Percentiles rank a stretch among this genome's conserved stretches.
Conservation (phyloP, 2,113 vertebrate species). For the Shinisaurus crocodilurus region DNA sequence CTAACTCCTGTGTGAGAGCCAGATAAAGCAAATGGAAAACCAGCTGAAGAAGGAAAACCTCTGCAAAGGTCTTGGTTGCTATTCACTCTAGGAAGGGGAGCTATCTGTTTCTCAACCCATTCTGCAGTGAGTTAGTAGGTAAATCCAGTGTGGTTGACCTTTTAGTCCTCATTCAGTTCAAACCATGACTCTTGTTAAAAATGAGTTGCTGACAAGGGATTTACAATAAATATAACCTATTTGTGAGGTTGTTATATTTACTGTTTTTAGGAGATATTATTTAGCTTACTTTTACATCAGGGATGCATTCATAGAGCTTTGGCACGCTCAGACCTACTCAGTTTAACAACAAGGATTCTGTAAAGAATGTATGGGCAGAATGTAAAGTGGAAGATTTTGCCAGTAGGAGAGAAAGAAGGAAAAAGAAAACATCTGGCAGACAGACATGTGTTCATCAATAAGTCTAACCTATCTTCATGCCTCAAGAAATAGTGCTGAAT, state of each 20-base stretch:
- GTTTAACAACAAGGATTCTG: not conserved
- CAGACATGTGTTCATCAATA: not conserved
- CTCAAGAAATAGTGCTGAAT: conserved; percentile 15
- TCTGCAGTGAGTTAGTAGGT: not conserved
- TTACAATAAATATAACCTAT: not conserved
- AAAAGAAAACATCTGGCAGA: not conserved
- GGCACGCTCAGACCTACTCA: not conserved
- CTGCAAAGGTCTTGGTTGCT: not conserved
- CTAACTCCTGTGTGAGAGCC: not conserved
- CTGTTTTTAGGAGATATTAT: not conserved
- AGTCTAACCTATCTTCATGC: not conserved
- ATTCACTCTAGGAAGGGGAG: not conserved
- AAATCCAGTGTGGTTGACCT: not conserved
- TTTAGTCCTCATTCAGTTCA: not conserved
- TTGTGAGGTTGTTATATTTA: not conserved
- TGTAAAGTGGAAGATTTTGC: not conserved
- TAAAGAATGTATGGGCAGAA: not conserved
- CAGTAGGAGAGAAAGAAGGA: not conserved
- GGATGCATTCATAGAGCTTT: not conserved
- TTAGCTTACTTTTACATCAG: not conserved
- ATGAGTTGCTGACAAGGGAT: not conserved
- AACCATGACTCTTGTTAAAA: not conserved
- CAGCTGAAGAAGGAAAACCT: not conserved
- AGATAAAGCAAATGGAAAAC: not conserved
- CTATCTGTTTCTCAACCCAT: not conserved